These are phyloP conservation scores for Machaerirhynchus nigripectus DNA, from an alignment of 2,113 vertebrate species.

Conservation along the genomic window DNA sequence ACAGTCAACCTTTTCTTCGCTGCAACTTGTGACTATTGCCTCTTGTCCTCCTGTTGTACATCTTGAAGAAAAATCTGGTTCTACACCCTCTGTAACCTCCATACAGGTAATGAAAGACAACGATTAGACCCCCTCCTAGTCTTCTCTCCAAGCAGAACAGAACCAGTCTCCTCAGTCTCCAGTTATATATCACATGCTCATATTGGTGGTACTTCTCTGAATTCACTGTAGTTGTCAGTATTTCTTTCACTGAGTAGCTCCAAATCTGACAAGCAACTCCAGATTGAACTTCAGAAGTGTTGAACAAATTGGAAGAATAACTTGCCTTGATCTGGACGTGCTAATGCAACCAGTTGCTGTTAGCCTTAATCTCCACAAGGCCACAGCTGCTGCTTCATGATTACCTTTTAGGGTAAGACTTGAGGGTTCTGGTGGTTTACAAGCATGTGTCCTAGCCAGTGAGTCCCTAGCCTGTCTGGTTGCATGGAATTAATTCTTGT, in stretches of 20 bases:
- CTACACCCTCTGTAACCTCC: rapidly evolving
- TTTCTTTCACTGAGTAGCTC: not conserved
- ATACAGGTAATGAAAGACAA: not conserved
- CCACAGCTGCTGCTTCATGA: not conserved
- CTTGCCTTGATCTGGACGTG: not conserved
- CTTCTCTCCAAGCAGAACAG: not conserved
- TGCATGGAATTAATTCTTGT: not conserved
- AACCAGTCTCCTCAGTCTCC: not conserved
- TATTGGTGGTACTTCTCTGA: not conserved
- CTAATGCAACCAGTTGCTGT: not conserved
- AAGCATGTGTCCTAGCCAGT: not conserved
- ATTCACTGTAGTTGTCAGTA: not conserved
- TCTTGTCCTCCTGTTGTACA: not conserved
- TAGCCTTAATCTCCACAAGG: not conserved
- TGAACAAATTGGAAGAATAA: not conserved
- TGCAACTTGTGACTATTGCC: not conserved
- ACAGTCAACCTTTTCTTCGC: not conserved
- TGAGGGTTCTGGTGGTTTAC: not conserved
- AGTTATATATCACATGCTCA: not conserved
- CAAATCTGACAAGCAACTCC: not conserved
- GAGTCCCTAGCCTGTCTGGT: not conserved
- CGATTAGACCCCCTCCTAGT: not conserved
- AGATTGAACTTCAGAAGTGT: not conserved
- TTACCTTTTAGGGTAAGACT: not conserved
- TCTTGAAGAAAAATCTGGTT: not conserved